Percentiles rank a stretch among this genome's conserved stretches.
Conservation (phyloP, 2,888 invertebrate species). For the Diadegma fenestrale region DNA sequence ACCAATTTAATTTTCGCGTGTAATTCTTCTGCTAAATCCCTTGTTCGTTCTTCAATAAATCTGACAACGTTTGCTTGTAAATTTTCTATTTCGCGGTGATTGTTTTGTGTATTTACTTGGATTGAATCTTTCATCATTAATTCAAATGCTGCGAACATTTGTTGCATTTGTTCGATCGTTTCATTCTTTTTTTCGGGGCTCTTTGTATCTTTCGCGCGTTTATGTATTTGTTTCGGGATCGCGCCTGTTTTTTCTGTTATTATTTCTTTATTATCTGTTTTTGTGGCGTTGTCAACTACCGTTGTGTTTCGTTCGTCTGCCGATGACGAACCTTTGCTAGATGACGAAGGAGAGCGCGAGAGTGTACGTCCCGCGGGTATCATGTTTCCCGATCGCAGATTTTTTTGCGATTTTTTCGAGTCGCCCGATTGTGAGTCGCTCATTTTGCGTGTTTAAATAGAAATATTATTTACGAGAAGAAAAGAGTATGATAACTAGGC, state of each 20-base stretch:
- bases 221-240: neutral
- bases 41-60: neutral
- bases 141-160: neutral
- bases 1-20: neutral
- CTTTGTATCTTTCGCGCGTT: neutral
- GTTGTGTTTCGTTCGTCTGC: too few species aligned
- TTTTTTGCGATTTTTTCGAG: too few species aligned
- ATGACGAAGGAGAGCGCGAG: too few species aligned
- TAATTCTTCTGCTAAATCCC: neutral
- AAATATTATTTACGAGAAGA: too few species aligned
- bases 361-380: too few species aligned
- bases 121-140: neutral
- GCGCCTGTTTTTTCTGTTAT: neutral
- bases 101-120: neutral
- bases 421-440: too few species aligned
- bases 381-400: too few species aligned
- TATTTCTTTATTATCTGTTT: neutral
- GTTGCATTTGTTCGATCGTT: neutral
- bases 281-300: neutral
- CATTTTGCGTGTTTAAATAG: too few species aligned
- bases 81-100: neutral
- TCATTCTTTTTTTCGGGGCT: neutral
- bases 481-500: too few species aligned
- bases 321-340: too few species aligned
- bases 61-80: neutral